Percentiles rank a stretch among this genome's conserved stretches.
Conservation (phyloP, 1,140 invertebrate genomes). For the Cryptotermes secundus region DNA sequence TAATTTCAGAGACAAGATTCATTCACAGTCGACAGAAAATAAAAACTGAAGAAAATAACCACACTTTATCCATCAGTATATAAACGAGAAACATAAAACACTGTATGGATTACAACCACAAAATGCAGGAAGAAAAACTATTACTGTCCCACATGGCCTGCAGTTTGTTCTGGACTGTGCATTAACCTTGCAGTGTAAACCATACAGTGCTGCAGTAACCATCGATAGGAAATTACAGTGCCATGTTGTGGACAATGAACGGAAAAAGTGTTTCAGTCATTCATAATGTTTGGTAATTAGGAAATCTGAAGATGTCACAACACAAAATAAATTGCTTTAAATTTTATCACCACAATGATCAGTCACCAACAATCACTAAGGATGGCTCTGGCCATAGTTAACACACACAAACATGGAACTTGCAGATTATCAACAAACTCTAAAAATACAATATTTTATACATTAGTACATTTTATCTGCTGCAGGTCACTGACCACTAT, state of each 20-base stretch:
- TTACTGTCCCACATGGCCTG: too few relatives aligned
- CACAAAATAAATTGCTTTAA: neutral
- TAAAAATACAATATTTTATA: slow-evolving; percentile 17
- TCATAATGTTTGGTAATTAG: neutral
- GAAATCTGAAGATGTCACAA: neutral
- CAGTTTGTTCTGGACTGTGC: too few relatives aligned
- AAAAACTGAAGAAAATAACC: too few relatives aligned
- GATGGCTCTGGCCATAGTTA: neutral
- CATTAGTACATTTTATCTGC: neutral
- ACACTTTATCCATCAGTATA: too few relatives aligned
- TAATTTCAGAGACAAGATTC: too few relatives aligned
- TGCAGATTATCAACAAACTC: neutral
- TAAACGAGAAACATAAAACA: too few relatives aligned
- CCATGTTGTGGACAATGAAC: neutral
- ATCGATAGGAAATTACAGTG: neutral
- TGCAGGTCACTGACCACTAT: neutral
- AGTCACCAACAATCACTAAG: neutral
- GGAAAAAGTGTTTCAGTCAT: neutral
- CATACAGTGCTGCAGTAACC: neutral
- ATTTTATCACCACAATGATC: neutral
- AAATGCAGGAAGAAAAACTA: too few relatives aligned
- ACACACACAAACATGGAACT: neutral
- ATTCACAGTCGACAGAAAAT: too few relatives aligned
- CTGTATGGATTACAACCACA: too few relatives aligned
- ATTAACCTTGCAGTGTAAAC: neutral